Base-by-base conservation (phyloP, 2,888 invertebrate genomes). In the Dermolepida albohirtum region DNA sequence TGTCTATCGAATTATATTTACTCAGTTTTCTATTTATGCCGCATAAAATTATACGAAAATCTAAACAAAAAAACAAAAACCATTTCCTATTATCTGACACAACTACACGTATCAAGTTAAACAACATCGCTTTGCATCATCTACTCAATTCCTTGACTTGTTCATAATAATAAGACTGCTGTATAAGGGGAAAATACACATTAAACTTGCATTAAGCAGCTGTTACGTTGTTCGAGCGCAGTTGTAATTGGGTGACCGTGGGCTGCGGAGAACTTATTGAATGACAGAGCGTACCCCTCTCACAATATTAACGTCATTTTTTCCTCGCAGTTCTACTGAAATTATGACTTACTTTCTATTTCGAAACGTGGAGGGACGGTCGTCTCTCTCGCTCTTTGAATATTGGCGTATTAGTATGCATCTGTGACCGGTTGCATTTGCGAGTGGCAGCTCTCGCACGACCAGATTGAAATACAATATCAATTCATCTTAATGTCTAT, bases 181-280 rank as follows among this genome's bases (percentile, higher is more conserved):
- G 29, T 34, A 29, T 34, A 29, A 12, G 34, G 51, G 34, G 34
- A 27, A 52, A 7, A 52, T 22, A 22, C 50, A 22, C 41, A 59
- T 59, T 59, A 59, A 59, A 44, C 17, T 29, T 59, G 34, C 40
- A 59, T 59, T 59, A 59, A 59, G 44, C 44, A 41, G 43, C 43
- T 44, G 44, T 59, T 59, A 41, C 59, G 22, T 10, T n/a, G 27
- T 59, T 59, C 44, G 44, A 59, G 40, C 16, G 40, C n/a, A 43
- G 43, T 57, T 57, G 57, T 57, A 57, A 57, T 44, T 59, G 47
- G 8, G 44, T 44, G 47, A 59, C 59, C 59, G 44, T 44, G 44
- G 59, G 29, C 59, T 17, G 43, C 47, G 47, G 11, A 27, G 17
- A n/a, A 27, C 16, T 22, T 44, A 14, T 44, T 22, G 27, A 12